These are phyloP conservation scores for Cephus spinipes DNA, from an alignment of 2,888 invertebrate genomes.

Conservation along the genomic window DNA sequence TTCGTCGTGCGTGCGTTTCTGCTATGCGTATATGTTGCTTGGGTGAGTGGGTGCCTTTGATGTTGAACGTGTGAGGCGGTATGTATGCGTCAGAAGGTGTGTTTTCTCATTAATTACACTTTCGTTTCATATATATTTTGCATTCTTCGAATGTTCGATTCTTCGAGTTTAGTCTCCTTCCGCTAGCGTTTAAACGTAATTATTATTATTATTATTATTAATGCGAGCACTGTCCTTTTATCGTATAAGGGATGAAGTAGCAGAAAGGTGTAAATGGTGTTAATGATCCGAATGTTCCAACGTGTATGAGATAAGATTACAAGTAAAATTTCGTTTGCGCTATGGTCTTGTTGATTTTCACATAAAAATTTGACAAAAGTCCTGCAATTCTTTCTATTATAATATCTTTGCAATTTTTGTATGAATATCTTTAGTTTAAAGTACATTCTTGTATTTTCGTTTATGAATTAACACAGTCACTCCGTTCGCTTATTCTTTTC, in stretches of 20 bases:
- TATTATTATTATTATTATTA: neutral
- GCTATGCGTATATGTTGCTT: neutral
- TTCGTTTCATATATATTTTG: neutral
- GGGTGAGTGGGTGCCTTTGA: neutral
- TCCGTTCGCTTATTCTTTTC: constrained; percentile 13
- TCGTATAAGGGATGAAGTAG: constrained; percentile 25
- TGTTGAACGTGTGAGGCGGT: neutral
- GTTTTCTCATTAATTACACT: neutral
- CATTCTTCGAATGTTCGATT: neutral
- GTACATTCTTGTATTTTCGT: constrained; percentile 3
- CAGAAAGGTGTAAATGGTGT: constrained; percentile 46
- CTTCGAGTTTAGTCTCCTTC: neutral
- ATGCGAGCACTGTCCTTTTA: neutral
- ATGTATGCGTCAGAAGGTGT: neutral
- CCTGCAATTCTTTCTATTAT: constrained; percentile 11
- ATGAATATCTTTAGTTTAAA: neutral
- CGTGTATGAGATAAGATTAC: neutral
- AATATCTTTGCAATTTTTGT: neutral
- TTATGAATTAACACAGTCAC: constrained; percentile 14
- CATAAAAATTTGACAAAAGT: constrained; percentile 12
- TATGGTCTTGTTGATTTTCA: neutral
- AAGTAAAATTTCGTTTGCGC: constrained; percentile 31
- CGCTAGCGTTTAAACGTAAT: neutral
- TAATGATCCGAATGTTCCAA: constrained; percentile 11
- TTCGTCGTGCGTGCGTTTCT: neutral